phyloP scores from a whole-genome alignment of 2,113 vertebrate genomes.

The Gymnorhina tibicen region DNA sequence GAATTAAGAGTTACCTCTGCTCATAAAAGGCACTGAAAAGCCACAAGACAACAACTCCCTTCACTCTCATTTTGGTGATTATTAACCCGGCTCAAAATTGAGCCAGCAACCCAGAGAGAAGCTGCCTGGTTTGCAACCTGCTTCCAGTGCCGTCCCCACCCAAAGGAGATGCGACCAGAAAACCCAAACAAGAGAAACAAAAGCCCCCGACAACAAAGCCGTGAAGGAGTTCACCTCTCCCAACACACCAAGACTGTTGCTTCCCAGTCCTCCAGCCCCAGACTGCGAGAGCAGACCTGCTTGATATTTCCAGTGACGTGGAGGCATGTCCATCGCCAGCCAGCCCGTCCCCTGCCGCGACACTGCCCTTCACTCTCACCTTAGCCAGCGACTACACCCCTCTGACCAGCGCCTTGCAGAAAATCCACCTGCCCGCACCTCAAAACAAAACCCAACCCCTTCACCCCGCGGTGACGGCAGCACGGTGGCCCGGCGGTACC shows the following conservation, averaged over 20 bases:
- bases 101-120: not conserved
- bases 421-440: not conserved
- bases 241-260: not conserved
- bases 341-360: not conserved
- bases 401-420: not conserved
- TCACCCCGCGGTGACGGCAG: not conserved
- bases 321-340: not conserved
- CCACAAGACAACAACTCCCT: conserved; percentile 21
- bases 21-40: conserved; percentile 50
- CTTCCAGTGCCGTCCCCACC: not conserved
- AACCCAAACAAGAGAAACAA: not conserved
- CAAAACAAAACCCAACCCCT: not conserved
- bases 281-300: not conserved
- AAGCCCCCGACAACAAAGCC: conserved; percentile 11
- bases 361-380: conserved; percentile 28
- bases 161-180: conserved; percentile 18
- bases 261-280: not conserved
- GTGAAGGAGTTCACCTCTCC: conserved; percentile 12
- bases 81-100: not conserved
- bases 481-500: not conserved
- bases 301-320: not conserved
- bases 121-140: not conserved
- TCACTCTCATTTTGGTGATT: conserved; percentile 26
- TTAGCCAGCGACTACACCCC: not conserved
- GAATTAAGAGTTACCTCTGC: conserved; percentile 40